These are phyloP conservation scores for Daboia siamensis DNA, from an alignment of 2,113 vertebrate genomes.

Conservation along the genomic window DNA sequence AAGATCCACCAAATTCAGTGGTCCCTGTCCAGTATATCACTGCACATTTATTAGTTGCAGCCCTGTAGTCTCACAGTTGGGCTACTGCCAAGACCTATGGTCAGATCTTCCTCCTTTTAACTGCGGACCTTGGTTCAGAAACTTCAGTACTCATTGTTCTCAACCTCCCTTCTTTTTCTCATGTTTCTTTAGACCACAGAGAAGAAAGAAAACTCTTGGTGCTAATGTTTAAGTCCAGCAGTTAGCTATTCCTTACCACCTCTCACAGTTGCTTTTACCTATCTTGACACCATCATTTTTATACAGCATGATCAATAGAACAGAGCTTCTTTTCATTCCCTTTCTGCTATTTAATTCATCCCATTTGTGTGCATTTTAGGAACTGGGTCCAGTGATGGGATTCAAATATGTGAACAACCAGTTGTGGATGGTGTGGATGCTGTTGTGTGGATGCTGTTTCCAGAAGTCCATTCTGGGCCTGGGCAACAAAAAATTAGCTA, in stretches of 20 bases:
- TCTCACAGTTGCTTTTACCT: not conserved
- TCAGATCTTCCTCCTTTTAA: not conserved
- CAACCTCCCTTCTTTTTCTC: not conserved
- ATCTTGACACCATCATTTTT: not conserved
- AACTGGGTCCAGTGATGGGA: not conserved
- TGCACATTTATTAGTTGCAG: not conserved
- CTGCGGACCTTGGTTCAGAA: not conserved
- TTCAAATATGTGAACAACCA: too few species aligned
- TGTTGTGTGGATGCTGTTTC: too few species aligned
- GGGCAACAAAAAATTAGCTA: too few species aligned
- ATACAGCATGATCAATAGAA: not conserved
- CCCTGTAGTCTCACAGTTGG: not conserved
- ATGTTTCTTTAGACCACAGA: not conserved
- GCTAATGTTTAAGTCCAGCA: not conserved
- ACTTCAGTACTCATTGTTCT: not conserved
- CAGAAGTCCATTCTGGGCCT: too few species aligned
- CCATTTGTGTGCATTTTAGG: not conserved
- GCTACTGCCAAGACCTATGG: not conserved
- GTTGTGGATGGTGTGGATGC: too few species aligned
- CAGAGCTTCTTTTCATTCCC: not conserved
- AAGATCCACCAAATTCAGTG: not conserved
- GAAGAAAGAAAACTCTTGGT: not conserved
- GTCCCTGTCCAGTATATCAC: not conserved
- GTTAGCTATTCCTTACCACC: not conserved
- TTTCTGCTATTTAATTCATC: not conserved